Evolutionary conservation across 2,888 invertebrate species (phyloP).

Genomic region (Ophion ventricosus): DNA sequence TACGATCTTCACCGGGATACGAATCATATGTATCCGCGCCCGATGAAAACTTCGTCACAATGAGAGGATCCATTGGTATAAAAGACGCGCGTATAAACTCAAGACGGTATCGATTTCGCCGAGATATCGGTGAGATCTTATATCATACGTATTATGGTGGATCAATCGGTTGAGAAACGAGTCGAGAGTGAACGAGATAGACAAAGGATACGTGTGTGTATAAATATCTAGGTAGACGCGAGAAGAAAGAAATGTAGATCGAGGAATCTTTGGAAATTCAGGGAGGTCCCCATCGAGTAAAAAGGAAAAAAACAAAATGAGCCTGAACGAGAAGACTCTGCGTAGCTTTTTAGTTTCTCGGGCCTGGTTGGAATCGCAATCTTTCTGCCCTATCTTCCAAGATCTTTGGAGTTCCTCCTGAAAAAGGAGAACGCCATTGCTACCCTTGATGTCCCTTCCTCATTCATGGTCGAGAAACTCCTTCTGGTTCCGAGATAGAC

Average conservation of each 20-base stretch:
- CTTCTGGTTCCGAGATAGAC: conserved; percentile 77
- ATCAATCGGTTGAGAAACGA: conserved; percentile 58
- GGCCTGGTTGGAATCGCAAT: conserved; percentile 55
- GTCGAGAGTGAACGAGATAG: conserved; percentile 51
- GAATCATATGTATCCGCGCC: conserved; percentile 1
- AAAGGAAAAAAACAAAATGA: background rate
- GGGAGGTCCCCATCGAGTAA: conserved; percentile 46
- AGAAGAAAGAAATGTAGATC: conserved; percentile 30
- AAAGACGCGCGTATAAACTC: conserved; percentile 14
- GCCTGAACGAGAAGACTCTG: conserved; percentile 30
- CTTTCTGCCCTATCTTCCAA: conserved; percentile 61
- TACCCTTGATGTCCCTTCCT: conserved; percentile 66
- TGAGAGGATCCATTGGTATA: conserved; percentile 8
- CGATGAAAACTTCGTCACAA: conserved; percentile 39
- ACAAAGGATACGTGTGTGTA: conserved; percentile 40
- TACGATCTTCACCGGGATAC: conserved; percentile 12
- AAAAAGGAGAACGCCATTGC: conserved; percentile 2
- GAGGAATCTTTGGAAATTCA: conserved; percentile 31
- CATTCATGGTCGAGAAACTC: conserved; percentile 80
- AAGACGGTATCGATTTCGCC: conserved; percentile 60
- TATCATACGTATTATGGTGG: conserved; percentile 34
- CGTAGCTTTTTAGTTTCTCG: conserved; percentile 41
- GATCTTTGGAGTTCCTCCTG: conserved; percentile 51
- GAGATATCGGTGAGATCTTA: conserved; percentile 44
- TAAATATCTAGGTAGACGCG: background rate